These are phyloP conservation scores for Aurelia aurita DNA, from an alignment of 30 jellyfish, hydroid and myxozoan genomes.

Conservation along the genomic window DNA sequence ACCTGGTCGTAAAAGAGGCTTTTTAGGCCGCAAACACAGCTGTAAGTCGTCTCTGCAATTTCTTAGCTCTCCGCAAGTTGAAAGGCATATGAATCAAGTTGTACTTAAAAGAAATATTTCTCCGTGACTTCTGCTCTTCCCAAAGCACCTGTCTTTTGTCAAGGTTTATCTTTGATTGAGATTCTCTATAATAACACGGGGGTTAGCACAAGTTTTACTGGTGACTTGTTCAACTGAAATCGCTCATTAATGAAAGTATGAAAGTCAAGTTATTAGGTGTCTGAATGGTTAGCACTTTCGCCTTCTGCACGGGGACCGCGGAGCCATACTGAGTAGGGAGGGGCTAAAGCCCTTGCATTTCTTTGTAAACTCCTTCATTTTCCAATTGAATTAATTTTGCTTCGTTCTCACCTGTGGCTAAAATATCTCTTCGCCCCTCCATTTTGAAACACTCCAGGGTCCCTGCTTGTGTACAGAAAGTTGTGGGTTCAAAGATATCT, in stretches of 20 bases:
- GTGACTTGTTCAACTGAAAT: constrained; percentile 4
- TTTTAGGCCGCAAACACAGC: not conserved
- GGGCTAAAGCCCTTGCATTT: no score
- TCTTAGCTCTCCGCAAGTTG: constrained; percentile 14
- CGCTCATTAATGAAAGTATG: not conserved
- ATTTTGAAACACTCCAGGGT: no score
- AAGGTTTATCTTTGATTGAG: constrained; percentile 15
- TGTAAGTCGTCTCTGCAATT: not conserved
- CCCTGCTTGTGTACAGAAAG: no score
- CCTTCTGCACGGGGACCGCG: not conserved
- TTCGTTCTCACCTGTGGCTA: no score
- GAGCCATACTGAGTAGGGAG: not conserved
- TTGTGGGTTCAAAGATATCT: no score
- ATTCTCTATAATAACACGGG: constrained; percentile 36
- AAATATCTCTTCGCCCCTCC: no score
- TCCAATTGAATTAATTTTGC: no score
- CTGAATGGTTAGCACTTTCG: no score
- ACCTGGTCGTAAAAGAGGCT: not conserved
- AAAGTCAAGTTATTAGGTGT: not conserved
- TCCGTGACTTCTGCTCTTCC: constrained; percentile 30
- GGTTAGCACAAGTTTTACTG: not conserved
- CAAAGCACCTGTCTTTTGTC: constrained; percentile 58
- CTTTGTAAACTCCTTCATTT: no score
- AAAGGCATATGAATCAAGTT: constrained; percentile 5
- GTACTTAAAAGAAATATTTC: not conserved